These are phyloP conservation scores for Periparus ater DNA, from an alignment of 2,797 vertebrate genomes.

Conservation along the genomic window DNA sequence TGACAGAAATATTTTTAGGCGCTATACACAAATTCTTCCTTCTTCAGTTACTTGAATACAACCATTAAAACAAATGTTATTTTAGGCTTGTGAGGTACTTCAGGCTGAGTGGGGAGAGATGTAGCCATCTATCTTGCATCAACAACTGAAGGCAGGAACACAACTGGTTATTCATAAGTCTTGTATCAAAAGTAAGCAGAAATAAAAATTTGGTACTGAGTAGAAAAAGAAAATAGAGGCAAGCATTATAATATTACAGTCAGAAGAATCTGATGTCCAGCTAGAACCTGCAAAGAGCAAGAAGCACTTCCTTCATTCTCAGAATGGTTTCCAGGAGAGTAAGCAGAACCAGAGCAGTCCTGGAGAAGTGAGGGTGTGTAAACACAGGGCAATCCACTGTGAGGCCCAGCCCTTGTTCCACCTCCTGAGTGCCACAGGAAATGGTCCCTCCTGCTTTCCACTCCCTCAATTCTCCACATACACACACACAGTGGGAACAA, in stretches of 20 bases:
- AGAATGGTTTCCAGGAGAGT: neutral
- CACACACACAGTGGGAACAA: neutral
- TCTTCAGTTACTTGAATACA: neutral
- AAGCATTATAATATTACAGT: neutral
- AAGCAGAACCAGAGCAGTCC: neutral
- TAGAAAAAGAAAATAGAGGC: neutral
- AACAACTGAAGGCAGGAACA: neutral
- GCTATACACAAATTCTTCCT: neutral
- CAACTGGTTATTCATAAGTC: neutral
- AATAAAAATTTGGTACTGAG: neutral
- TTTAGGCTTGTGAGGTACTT: neutral
- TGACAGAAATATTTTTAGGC: slow-evolving; percentile 1
- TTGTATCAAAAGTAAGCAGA: neutral
- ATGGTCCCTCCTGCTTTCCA: neutral
- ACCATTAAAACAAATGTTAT: slow-evolving; percentile 28
- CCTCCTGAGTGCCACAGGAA: neutral
- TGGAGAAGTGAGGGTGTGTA: neutral
- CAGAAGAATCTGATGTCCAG: neutral
- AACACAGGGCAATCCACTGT: neutral
- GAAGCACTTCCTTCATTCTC: neutral
- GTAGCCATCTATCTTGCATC: neutral
- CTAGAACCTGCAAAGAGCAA: neutral
- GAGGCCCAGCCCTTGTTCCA: neutral
- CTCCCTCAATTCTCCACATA: neutral
- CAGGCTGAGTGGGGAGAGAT: neutral